Evolutionary conservation across 2,797 vertebrate genomes (phyloP).

Genomic region (Aselliscus stoliczkanus): DNA sequence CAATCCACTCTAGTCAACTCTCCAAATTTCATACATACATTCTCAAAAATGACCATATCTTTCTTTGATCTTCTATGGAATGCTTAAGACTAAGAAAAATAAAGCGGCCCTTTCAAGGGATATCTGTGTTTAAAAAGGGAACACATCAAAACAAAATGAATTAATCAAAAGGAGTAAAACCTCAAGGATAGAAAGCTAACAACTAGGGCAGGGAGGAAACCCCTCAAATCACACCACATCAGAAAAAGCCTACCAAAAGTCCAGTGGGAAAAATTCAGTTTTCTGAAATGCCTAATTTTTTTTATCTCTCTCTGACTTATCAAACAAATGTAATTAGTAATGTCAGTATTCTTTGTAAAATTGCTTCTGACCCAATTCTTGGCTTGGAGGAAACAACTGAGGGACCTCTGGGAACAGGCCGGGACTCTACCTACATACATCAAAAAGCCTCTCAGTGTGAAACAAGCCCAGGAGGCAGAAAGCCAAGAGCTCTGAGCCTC

Average conservation of each 20-base stretch:
- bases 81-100: not conserved
- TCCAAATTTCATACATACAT: not conserved
- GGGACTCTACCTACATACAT: not conserved
- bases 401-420: not conserved
- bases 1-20: not conserved
- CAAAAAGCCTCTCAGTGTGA: constrained; percentile 23
- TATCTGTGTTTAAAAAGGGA: constrained; percentile 32
- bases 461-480: constrained; percentile 1
- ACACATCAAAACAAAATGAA: constrained; percentile 52
- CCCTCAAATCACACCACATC: not conserved
- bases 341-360: constrained; percentile 10
- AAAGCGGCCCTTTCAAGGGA: not conserved
- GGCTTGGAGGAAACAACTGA: constrained; percentile 21
- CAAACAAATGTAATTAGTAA: constrained; percentile 47
- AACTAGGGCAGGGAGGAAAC: not conserved
- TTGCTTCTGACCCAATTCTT: constrained; percentile 51
- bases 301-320: constrained; percentile 33
- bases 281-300: constrained; percentile 43
- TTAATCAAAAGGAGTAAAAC: constrained; percentile 39
- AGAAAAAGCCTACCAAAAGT: not conserved
- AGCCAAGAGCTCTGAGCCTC: not conserved
- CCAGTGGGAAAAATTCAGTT: not conserved
- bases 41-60: not conserved
- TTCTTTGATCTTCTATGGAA: constrained; percentile 29
- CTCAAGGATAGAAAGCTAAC: constrained; percentile 28